These are phyloP conservation scores for Benitochromis conjunctus DNA, from an alignment of 2,113 vertebrate species.

Conservation along the genomic window DNA sequence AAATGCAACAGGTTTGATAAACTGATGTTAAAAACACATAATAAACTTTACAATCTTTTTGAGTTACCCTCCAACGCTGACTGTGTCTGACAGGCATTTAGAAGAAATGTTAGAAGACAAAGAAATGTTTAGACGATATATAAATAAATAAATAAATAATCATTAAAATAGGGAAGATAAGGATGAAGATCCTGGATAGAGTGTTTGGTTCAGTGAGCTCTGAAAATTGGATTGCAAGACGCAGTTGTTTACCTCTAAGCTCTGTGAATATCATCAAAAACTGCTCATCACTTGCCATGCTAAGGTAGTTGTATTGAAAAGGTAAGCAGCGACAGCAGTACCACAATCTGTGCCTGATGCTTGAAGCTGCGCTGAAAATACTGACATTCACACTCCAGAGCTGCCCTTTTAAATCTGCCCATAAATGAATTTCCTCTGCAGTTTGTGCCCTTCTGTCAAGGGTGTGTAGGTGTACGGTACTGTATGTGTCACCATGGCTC, in stretches of 20 bases:
- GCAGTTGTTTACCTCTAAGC: background rate
- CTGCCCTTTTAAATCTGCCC: constrained; percentile 25
- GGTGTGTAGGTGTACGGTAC: constrained; percentile 13
- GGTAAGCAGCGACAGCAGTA: background rate
- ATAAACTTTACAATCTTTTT: background rate
- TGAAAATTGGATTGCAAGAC: background rate
- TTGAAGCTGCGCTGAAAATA: background rate
- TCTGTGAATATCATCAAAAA: background rate
- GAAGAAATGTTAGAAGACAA: background rate
- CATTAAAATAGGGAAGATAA: background rate
- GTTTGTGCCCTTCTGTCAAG: constrained; percentile 11
- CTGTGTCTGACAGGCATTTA: background rate
- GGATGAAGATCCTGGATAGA: background rate
- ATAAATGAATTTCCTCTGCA: constrained; percentile 10
- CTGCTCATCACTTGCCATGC: background rate
- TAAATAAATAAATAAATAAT: background rate
- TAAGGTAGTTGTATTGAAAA: background rate
- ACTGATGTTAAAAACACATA: background rate
- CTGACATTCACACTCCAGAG: constrained; percentile 34
- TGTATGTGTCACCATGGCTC: constrained; percentile 42
- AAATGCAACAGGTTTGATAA: background rate
- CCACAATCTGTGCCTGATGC: background rate
- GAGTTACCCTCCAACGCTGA: background rate
- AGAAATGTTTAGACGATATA: background rate
- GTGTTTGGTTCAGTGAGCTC: background rate